phyloP scores from a whole-genome alignment of 1,140 invertebrate genomes.

The Euura lappo region DNA sequence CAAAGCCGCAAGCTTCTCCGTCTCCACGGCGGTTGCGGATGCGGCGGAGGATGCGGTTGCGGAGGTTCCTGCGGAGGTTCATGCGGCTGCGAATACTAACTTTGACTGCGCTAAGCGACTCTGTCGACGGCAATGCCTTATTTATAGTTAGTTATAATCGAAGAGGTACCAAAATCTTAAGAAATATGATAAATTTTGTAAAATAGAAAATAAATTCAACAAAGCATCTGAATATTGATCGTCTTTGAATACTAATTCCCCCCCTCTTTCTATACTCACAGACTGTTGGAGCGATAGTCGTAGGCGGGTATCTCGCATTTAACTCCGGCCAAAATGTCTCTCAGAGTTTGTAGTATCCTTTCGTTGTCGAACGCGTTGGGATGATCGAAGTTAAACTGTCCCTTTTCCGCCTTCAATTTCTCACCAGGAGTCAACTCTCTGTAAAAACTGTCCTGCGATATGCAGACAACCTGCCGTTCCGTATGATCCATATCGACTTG shows the following conservation, averaged over 20 bases:
- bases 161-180: background rate
- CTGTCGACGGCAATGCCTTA: no score
- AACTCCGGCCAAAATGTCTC: constrained; percentile 81
- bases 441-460: constrained; percentile 97
- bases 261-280: constrained; percentile 64
- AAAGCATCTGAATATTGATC: constrained; percentile 3
- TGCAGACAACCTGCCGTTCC: constrained; percentile 89
- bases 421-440: constrained; percentile 83
- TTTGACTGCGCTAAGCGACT: no score
- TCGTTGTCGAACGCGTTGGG: constrained; percentile 92
- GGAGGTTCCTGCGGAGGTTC: no score
- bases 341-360: constrained; percentile 79
- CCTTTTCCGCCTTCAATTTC: constrained; percentile 83
- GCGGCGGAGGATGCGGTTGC: background rate
- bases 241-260: no score
- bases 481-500: constrained; percentile 89
- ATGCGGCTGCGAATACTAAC: no score
- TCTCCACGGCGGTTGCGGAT: background rate
- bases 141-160: no score
- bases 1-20: background rate
- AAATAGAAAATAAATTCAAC: constrained; percentile 8
- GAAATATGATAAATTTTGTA: constrained; percentile 11
- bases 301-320: constrained; percentile 89
- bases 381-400: constrained; percentile 98
- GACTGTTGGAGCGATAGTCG: constrained; percentile 85